These are phyloP conservation scores for Pyrgus malvae DNA, from an alignment of 2,888 invertebrate species.

Conservation along the genomic window DNA sequence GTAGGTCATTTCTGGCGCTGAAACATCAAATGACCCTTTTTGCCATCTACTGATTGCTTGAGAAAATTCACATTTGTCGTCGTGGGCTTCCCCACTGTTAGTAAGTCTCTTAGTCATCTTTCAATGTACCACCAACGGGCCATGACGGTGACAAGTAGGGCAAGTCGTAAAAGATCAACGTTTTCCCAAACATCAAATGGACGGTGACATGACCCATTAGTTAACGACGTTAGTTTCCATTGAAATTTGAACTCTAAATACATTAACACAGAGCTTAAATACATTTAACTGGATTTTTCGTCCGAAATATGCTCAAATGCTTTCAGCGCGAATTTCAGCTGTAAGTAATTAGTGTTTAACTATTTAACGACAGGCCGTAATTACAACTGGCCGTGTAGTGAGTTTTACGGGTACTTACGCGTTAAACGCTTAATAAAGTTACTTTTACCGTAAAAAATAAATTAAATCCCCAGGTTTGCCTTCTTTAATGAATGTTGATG, in stretches of 20 bases:
- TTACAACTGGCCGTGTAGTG: not conserved
- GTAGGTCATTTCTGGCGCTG: too few species aligned
- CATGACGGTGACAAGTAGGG: slow-evolving; percentile 38
- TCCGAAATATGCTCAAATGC: not conserved
- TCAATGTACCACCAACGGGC: slow-evolving; percentile 41
- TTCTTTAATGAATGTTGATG: not conserved
- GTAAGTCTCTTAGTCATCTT: slow-evolving; percentile 40
- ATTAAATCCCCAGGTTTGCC: too few species aligned
- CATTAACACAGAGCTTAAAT: not conserved
- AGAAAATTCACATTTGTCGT: too few species aligned
- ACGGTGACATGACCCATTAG: slow-evolving; percentile 45
- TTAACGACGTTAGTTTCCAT: slow-evolving; percentile 25
- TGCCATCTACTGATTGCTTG: too few species aligned
- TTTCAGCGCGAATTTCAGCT: not conserved
- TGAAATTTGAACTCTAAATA: not conserved
- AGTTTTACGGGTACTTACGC: not conserved
- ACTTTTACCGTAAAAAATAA: too few species aligned
- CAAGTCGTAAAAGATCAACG: slow-evolving; percentile 45
- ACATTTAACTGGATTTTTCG: too few species aligned
- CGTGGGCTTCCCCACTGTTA: too few species aligned
- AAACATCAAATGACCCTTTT: too few species aligned
- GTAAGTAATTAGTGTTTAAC: slow-evolving; percentile 12
- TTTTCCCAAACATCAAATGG: slow-evolving; percentile 38
- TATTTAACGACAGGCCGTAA: not conserved
- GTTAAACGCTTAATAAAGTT: not conserved